Conservation (phyloP, 2,113 vertebrate species). For the Lepus timidus region DNA sequence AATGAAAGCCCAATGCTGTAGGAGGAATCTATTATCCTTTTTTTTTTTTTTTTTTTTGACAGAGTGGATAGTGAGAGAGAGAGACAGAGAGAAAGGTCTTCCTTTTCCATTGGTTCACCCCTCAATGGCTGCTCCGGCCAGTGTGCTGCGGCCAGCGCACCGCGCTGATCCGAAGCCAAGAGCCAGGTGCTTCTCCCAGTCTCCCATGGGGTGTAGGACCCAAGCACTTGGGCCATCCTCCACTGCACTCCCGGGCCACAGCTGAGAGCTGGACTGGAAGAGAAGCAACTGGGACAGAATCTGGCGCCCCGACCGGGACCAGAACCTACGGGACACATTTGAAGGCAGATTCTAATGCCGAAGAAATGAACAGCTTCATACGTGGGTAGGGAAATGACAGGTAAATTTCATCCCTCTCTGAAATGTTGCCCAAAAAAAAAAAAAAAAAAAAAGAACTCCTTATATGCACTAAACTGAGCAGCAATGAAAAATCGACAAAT, state of each 20-base stretch:
- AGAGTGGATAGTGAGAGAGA: no score
- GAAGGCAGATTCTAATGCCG: neutral
- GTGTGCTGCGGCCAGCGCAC: no score
- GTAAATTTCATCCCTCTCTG: neutral
- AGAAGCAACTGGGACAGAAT: no score
- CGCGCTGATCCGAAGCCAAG: no score
- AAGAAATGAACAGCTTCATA: constrained; percentile 19
- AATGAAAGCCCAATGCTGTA: neutral
- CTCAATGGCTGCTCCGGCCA: no score
- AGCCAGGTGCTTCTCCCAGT: no score
- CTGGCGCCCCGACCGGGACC: no score
- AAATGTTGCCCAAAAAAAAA: neutral
- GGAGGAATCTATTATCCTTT: neutral
- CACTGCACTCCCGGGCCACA: no score
- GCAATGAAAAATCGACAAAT: neutral
- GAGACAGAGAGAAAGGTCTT: neutral
- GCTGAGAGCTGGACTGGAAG: no score
- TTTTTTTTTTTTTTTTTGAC: neutral
- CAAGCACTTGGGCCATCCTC: no score
- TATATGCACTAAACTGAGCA: neutral
- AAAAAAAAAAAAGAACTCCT: neutral
- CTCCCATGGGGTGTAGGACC: no score
- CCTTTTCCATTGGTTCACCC: no score
- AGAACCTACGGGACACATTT: neutral
- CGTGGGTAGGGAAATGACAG: neutral